Evolutionary conservation across 1,140 invertebrate species (phyloP), one percentile per base, ranked within the genome.

Genomic region (Eurosta solidaginis): DNA sequence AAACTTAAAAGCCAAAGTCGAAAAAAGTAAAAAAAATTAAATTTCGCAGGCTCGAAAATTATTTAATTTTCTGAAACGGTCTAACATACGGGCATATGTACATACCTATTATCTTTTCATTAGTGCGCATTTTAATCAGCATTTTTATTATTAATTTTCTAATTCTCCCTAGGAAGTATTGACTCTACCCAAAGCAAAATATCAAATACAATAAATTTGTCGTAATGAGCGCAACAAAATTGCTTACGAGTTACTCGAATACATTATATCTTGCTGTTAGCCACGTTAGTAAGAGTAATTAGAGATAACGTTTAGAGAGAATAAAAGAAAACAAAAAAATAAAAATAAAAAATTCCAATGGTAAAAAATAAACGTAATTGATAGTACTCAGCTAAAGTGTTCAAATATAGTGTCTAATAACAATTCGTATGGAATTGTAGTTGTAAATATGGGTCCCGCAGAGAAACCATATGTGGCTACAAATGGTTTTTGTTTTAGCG

Each of bases 331-430:
- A 7, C 29, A 40, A 68, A 29, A 68, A 20, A 40, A 40, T 14
- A 42, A 54, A 20, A 54, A 54, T 22, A 22, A 68, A 40, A 68
- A 20, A 33, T 68, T 20, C 17, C 10, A 42, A 68, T 33, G 40
- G 33, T 22, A 12, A 7, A 68, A 20, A 20, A 36, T 10, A 40
- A 68, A 68, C 2, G 59, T 3, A 40, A 68, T 68, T 68, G n/a
- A 36, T 68, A 40, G 59, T 68, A 40, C 36, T n/a, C 59, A 68
- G 59, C 59, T n/a, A 68, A 68, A 68, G 33, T 33, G 59, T 33
- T 40, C n/a, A 20, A 68, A 68, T 29, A 33, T 36, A 68, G 40
- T 20, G 33, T 10, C 59, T 40, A 59, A 68, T 68, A 36, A 10
- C 17, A 68, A n/a, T n/a, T 40, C 59, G 22, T 40, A 68, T 7